These are phyloP conservation scores for Hystrix cristata DNA, from an alignment of 2,113 vertebrate species.

Conservation along the genomic window DNA sequence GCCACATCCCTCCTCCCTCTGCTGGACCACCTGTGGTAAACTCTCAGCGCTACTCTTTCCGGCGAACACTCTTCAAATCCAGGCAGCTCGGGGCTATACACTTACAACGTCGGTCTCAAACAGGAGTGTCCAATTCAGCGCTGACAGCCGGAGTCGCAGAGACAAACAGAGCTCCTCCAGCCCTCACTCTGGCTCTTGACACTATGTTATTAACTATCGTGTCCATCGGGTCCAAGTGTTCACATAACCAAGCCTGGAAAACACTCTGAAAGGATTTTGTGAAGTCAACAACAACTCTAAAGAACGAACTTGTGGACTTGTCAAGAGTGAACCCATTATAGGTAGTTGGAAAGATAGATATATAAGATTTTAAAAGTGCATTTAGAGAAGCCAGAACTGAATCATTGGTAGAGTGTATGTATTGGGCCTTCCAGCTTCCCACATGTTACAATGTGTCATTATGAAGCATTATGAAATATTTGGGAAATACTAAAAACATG, in stretches of 20 bases:
- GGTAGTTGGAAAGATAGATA: background rate
- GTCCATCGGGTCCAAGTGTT: background rate
- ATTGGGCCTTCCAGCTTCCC: background rate
- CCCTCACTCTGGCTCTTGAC: background rate
- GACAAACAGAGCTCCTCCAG: background rate
- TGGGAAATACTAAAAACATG: background rate
- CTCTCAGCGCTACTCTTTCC: background rate
- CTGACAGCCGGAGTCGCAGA: background rate
- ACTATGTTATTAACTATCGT: background rate
- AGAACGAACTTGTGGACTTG: background rate
- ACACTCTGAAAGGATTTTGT: background rate
- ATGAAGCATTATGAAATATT: background rate
- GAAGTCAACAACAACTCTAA: background rate
- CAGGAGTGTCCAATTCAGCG: background rate
- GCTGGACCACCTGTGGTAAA: background rate
- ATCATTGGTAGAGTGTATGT: background rate
- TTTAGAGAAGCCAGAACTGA: constrained; percentile 21
- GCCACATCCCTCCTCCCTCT: background rate
- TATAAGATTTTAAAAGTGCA: background rate
- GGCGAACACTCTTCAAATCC: background rate
- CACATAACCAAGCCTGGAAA: background rate
- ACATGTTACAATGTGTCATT: background rate
- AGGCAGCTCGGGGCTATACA: no score
- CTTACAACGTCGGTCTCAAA: background rate
- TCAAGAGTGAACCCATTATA: background rate